Evolutionary conservation across 2,888 invertebrate genomes (phyloP), one percentile per base, ranked within the genome.

Genomic region (Neelides folsomi): DNA sequence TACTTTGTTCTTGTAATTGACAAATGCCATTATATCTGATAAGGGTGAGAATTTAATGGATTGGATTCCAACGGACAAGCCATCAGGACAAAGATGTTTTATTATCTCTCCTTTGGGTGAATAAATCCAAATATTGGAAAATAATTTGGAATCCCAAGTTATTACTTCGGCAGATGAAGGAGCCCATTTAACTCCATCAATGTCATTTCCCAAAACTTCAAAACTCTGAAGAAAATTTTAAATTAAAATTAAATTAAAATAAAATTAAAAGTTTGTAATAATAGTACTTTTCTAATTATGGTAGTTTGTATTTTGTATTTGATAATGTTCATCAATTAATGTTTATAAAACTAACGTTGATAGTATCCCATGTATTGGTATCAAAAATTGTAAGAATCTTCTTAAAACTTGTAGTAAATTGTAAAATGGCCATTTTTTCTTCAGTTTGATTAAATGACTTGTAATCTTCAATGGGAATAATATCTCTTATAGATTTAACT

Each of bases 41-140:
- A 43, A 46, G 10, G 53, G 45, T 10, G 54, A 43, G 53, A 54
- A 56, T 9, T 43, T 10, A 15, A 56, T 49, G 9, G 35, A 12
- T 10, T 49, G n/a, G 19, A 58, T 47, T 6, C 60, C 58, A 18
- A 44, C 16, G 2, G 56, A 52, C 10, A 60, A 16, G 1, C 56
- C 56, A 37, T 58, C 54, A 1, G 60, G 60, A 1, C 53, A 53
- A 42, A 47, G 54, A 3, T 58, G 56, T 39, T 55, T 54, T 2
- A 58, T 20, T 5, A 58, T 15, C 3, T 54, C 41, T 10, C 60
- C 60, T 7, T 16, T 47, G 1, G 27, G 19, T 8, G 43, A 42
- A 34, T 58, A 60, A n/a, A 60, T 45, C 44, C 55, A 58, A 1
- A 60, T n/a, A 34, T 54, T 53, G n/a, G 51, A 53, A 49, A 56